phyloP scores from a whole-genome alignment of 2,113 vertebrate species.

The Erpornis zantholeuca region DNA sequence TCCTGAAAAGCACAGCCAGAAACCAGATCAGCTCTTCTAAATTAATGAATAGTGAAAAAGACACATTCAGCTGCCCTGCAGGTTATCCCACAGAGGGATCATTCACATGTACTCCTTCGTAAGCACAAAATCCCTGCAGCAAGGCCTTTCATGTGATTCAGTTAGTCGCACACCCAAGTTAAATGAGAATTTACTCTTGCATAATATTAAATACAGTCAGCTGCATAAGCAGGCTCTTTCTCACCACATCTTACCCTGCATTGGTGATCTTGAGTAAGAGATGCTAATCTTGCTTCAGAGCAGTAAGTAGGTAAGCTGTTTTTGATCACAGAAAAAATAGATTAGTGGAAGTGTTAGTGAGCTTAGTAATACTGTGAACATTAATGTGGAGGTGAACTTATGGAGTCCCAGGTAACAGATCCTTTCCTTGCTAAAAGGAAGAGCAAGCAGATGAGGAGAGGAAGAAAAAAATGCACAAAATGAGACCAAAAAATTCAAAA shows the following conservation, averaged over 20 bases:
- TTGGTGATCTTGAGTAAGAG: background rate
- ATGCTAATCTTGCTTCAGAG: background rate
- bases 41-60: background rate
- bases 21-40: background rate
- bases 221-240: background rate
- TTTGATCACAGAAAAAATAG: background rate
- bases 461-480: background rate
- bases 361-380: background rate
- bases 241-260: background rate
- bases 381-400: background rate
- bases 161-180: background rate
- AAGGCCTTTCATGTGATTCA: conserved; percentile 33
- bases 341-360: background rate
- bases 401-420: background rate
- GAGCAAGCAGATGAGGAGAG: background rate
- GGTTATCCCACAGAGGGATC: conserved; percentile 5
- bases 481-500: background rate
- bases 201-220: conserved; percentile 19
- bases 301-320: background rate
- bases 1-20: background rate
- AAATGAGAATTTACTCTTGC: conserved; percentile 23
- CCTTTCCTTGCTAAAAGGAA: background rate
- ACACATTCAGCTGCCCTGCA: background rate
- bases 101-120: background rate
- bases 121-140: conserved; percentile 50